Base-by-base conservation (phyloP, 2,888 invertebrate genomes). In the Volucella zonaria region DNA sequence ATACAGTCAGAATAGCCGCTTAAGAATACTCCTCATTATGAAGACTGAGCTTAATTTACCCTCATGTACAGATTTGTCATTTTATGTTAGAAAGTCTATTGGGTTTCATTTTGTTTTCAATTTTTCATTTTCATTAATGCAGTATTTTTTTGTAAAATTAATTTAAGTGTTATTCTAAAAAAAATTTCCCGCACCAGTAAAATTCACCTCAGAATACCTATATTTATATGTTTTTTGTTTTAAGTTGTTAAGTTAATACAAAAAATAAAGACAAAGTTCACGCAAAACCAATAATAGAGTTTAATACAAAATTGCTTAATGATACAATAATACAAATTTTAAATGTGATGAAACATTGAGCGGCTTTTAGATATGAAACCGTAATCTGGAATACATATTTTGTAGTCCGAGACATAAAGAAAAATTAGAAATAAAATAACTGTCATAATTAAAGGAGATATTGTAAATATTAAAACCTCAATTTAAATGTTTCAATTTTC, bases 321-420 rank as follows among this genome's bases (percentile, higher is more conserved):
- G 75, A 80, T 83, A 85, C 75, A 85, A 85, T 85, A 85, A 77
- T 81, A 81, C 76, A 81, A 85, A 81, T 85, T 77, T 76, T 81
- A 49, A 81, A 80, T 85, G 80, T 85, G 85, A 85, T 85, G 42
- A 71, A 70, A 80, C 80, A 76, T 76, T 80, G 66, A 85, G 77
- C 75, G 70, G 75, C 80, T 80, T 76, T 75, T 70, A 76, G 75
- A 40, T 70, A 70, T 64, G 68, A 68, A 68, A 73, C 71, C 81
- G 80, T 80, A 73, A 74, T 74, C 61, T 76, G 80, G 54, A 62
- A 45, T 58, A 42, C 68, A 67, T 64, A 79, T 78, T 79, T 79
- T 68, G 67, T 77, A 81, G 73, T 85, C 75, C 73, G 67, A 59
- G 38, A 74, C 23, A 49, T 15, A 45, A 45, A 61, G 8, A 45